Conservation (phyloP, 1,140 invertebrate species). For the Drosophila murphyi region DNA sequence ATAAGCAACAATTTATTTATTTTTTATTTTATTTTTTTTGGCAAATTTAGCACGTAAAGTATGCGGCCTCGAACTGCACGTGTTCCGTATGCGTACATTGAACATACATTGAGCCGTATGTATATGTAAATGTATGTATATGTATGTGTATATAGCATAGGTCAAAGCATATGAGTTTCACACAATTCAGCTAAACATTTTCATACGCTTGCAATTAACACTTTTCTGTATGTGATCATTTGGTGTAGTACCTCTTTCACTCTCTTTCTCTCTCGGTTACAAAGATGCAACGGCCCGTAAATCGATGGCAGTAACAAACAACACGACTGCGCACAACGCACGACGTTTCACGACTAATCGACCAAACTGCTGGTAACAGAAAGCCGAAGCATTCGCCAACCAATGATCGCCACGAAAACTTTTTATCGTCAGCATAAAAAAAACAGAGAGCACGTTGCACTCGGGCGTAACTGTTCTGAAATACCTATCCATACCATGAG, state of each 20-base stretch:
- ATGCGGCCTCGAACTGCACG: conserved; percentile 43
- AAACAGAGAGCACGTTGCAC: not conserved
- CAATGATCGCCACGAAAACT: conserved; percentile 63
- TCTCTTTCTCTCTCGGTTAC: not conserved
- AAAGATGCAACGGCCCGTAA: conserved; percentile 12
- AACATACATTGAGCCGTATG: not conserved
- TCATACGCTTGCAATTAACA: conserved; percentile 68
- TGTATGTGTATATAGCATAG: not conserved
- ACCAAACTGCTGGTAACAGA: conserved; percentile 22
- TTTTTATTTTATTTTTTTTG: conserved; percentile 21
- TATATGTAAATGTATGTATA: not conserved
- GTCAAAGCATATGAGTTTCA: conserved; percentile 1
- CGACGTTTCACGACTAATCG: conserved; percentile 54
- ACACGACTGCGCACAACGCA: conserved; percentile 49
- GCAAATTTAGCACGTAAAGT: conserved; percentile 35
- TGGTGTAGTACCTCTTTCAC: not conserved
- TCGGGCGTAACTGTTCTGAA: too few species aligned
- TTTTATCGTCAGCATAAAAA: not conserved
- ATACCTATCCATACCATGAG: too few species aligned
- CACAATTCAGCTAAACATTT: conserved; percentile 36
- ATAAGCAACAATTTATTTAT: not conserved
- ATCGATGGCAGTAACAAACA: conserved; percentile 4
- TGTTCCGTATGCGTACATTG: conserved; percentile 21
- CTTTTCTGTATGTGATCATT: conserved; percentile 22
- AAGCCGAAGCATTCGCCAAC: conserved; percentile 9